Evolutionary conservation across 2,797 vertebrate genomes (phyloP), one percentile per base, ranked within the genome.

Genomic region (Eremophila alpestris): DNA sequence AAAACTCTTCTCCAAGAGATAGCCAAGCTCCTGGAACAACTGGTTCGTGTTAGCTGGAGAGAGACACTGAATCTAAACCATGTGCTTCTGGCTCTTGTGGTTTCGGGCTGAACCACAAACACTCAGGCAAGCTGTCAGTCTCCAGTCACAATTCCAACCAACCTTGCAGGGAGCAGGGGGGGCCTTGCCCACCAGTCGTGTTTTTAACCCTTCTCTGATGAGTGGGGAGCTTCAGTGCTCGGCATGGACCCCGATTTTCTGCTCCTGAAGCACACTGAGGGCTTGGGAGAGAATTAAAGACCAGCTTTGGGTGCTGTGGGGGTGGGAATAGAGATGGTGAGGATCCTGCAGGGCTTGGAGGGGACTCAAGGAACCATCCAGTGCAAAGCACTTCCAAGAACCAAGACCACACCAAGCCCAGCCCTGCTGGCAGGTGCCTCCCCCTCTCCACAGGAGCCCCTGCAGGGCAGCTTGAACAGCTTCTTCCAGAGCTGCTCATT

Each of bases 71-170:
- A 97, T 98, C 40, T 84, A 97, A 98, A 97, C 97, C 97, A 97
- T 97, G 97, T 98, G 98, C 97, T 96, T 75, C 95, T 90, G 96
- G 96, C 92, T 94, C 96, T 95, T 97, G 98, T 96, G 98, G 98
- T 98, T 98, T 98, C 34, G 38, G 89, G 94, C 67, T 86, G 97
- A 97, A 97, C 97, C 97, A 91, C 97, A 97, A 95, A 91, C 94
- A 95, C 95, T 56, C 80, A 86, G 95, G 91, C 93, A 80, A 95
- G 93, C 97, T 98, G 97, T 97, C 97, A 97, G 97, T 96, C 97
- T 97, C 93, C 67, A 79, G 83, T 86, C 96, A 93, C 92, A 94
- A 96, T 96, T 94, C 91, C 97, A 97, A 95, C 91, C 92, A 74
- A 87, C 87, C 94, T 93, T 73, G 10, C 43, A 75, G 90, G 14